These are phyloP conservation scores for Acrossocheilus fasciatus DNA, from an alignment of 2,797 vertebrate genomes.

Conservation along the genomic window DNA sequence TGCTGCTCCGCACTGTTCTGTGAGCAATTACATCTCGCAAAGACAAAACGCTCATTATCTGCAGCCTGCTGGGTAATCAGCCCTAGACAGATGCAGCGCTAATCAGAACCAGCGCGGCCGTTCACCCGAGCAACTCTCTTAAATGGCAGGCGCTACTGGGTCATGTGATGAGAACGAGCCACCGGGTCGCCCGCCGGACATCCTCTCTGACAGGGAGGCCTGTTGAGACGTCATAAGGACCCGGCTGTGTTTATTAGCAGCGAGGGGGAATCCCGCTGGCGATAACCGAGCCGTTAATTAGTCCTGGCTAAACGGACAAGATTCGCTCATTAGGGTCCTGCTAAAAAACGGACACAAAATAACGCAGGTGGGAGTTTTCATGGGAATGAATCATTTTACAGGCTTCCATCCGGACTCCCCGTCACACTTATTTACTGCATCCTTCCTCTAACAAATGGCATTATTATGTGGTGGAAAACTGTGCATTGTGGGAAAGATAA, in stretches of 20 bases:
- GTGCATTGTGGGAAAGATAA: conserved; percentile 31
- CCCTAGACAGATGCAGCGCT: conserved; percentile 64
- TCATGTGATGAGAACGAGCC: conserved; percentile 70
- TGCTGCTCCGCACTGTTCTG: conserved; percentile 29
- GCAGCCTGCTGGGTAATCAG: conserved; percentile 66
- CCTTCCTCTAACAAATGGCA: conserved; percentile 26
- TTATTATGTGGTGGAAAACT: conserved; percentile 30
- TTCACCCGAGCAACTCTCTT: conserved; percentile 68
- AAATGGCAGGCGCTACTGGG: conserved; percentile 67
- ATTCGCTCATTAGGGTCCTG: conserved; percentile 62
- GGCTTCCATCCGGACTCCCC: conserved; percentile 30
- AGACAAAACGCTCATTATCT: conserved; percentile 61
- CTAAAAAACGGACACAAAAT: conserved; percentile 58
- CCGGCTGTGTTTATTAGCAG: conserved; percentile 68
- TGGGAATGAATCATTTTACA: conserved; percentile 46
- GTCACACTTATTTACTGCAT: conserved; percentile 24
- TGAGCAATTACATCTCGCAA: conserved; percentile 62
- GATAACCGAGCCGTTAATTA: conserved; percentile 70
- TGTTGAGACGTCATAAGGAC: conserved; percentile 67
- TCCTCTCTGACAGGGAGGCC: conserved; percentile 67
- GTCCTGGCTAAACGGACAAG: conserved; percentile 50
- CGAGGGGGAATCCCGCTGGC: conserved; percentile 67
- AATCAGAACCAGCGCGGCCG: conserved; percentile 77
- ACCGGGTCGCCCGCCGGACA: conserved; percentile 68
- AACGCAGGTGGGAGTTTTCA: background rate